Base-by-base conservation (phyloP, 1,140 invertebrate species). In the Drosophila gunungcola region DNA sequence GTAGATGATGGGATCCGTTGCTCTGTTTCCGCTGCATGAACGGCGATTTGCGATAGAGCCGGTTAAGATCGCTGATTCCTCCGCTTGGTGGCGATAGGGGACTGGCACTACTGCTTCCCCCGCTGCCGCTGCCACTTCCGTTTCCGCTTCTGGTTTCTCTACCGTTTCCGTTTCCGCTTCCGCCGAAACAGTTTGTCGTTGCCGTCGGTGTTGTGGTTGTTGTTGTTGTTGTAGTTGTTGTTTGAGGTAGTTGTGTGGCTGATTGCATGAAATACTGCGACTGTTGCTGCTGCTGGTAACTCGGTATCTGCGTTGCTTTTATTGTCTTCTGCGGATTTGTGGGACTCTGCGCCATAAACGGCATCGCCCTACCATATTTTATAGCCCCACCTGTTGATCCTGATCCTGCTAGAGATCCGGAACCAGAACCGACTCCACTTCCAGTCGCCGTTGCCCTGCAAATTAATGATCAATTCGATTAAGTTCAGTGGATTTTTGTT, bases 191-290 rank as follows among this genome's bases (percentile, higher is more conserved):
- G 16, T 80, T 89, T 12, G 57, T 69, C 52, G 64, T 61, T 55
- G 54, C 62, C 29, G 61, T 45, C 72, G 67, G 49, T 69, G 61
- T 42, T 51, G 55, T 29, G 52, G 56, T 32, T 32, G 16, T 21
- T 21, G 0, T 12, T 67, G 63, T 65, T 55, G 69, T 43, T 72
- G 55, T 43, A 62, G 55, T 54, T 61, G 60, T 80, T 46, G 62
- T 57, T 83, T 91, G 90, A 91, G 91, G 91, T 92, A 92, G 86
- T 86, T 91, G 86, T 75, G 81, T 86, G 73, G 84, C 84, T 80
- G 86, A 90, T 82, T 88, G 74, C 58, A 89, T 86, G 54, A 88
- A 80, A 73, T 90, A 90, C 64, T 89, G 83, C 67, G 80, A 60
- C 42, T 78, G 70, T 29, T 67, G 78, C 42, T 67, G 78, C 42